Base-by-base conservation (phyloP, 1,140 invertebrate species). In the Drosophila setifemur region DNA sequence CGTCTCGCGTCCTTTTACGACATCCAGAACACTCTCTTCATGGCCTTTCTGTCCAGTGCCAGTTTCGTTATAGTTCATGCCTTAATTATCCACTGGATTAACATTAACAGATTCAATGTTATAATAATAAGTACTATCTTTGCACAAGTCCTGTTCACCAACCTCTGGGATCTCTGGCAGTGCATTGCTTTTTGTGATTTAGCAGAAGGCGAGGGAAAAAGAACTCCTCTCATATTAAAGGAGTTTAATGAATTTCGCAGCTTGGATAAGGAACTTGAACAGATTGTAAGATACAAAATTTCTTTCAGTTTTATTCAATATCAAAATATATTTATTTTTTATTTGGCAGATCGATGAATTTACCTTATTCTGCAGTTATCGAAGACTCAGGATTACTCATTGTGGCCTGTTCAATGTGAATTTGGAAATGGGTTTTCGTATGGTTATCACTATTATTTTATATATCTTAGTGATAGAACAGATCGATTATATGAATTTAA, bases 401-500 rank as follows among this genome's bases (percentile, higher is more conserved):
- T 79, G 53, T n/a, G 71, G 76, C 2, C n/a, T 79, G 5, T 81
- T 74, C 14, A 8, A 64, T 39, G 37, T 79, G 0, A 48, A 81
- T 14, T 64, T 61, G 35, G 54, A 57, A 12, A 72, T 67, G 72
- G 76, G 76, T 9, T 81, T n/a, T n/a, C n/a, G n/a, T n/a, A n/a
- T n/a, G n/a, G n/a, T n/a, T n/a, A n/a, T n/a, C n/a, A n/a, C n/a
- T n/a, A n/a, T n/a, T n/a, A n/a, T n/a, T n/a, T n/a, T n/a, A n/a
- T n/a, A n/a, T n/a, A n/a, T n/a, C n/a, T n/a, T n/a, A n/a, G n/a
- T n/a, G n/a, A n/a, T n/a, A n/a, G n/a, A n/a, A n/a, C n/a, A n/a
- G n/a, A n/a, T n/a, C n/a, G n/a, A n/a, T n/a, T n/a, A n/a, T n/a
- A n/a, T n/a, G n/a, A n/a, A n/a, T n/a, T n/a, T n/a, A n/a, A n/a